Evolutionary conservation across 64 coral and sea anemone genomes (phyloP), one percentile per base, ranked within the genome.

Genomic region (Montipora sp.): DNA sequence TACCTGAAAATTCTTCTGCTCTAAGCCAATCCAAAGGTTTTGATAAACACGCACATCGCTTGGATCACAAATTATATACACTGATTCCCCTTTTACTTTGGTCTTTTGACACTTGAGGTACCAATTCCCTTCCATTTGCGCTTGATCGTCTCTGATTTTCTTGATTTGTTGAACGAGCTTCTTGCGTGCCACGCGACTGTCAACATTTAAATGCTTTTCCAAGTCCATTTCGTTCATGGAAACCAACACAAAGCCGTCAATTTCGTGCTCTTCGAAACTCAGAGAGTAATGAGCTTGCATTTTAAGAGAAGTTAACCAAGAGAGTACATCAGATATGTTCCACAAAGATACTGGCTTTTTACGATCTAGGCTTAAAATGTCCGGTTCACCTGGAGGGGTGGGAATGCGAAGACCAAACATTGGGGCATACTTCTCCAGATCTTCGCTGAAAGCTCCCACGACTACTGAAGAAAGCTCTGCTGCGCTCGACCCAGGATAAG

Each of bases 201-300:
- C 96, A 47, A 98, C 84, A 65, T 92, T 90, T 70, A 98, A 80
- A 43, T 91, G 65, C 5, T 13, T 90, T 89, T 91, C 78, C 86
- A 98, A 81, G 75, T 91, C 88, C 9, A 11, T 68, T 19, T 96
- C 96, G 24, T 20, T 84, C 47, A 96, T 50, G 18, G 94, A 90
- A 75, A 90, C 43, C 51, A 98, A 75, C 50, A 98, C 77, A 51
- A 83, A 98, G 18, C 96, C 96, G 74, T 98, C 96, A 77, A 98
- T 85, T 78, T 95, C 87, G 74, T 98, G 93, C 70, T 98, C 96
- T 80, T 98, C 96, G 75, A 98, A 98, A 70, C 87, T 93, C 51
- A 98, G 83, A 4, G 70, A 53, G 76, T 89, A 98, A 85, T 95
- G 93, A 48, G 89, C 90, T 51, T 95, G 96, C 87, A 98, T 87